A percentile compares a stretch with the other conserved stretches of the same genome.
Conservation (phyloP, 1,140 invertebrate genomes). For the Zaprionus lachaisei region DNA sequence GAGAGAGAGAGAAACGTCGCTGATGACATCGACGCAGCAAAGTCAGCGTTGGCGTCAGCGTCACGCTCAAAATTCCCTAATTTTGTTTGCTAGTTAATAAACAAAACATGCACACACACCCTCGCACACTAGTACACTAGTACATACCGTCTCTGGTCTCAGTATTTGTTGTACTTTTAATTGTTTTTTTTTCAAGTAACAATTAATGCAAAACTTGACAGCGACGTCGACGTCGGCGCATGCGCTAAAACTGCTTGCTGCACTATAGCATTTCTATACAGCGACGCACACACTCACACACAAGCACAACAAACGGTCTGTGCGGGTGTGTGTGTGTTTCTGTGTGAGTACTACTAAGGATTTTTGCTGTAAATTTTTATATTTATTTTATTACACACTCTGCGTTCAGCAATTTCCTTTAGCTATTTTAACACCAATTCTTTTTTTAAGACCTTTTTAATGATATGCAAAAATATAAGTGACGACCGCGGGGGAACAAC, state of each 20-base stretch:
- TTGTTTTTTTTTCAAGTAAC: slow-evolving; percentile 35
- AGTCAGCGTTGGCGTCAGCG: slow-evolving; percentile 9
- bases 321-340: slow-evolving; percentile 20
- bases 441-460: slow-evolving; percentile 9
- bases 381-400: slow-evolving; percentile 71
- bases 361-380: slow-evolving; percentile 70
- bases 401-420: slow-evolving; percentile 24
- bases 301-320: slow-evolving; percentile 37
- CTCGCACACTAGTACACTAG: not conserved
- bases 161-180: slow-evolving; percentile 39
- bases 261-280: slow-evolving; percentile 59
- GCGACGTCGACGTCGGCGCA: slow-evolving; percentile 53
- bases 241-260: slow-evolving; percentile 58
- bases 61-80: slow-evolving; percentile 9
- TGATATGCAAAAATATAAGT: slow-evolving; percentile 28
- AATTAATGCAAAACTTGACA: slow-evolving; percentile 67
- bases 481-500: slow-evolving; percentile 3
- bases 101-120: slow-evolving; percentile 23
- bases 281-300: slow-evolving; percentile 48
- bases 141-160: slow-evolving; percentile 25
- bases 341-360: slow-evolving; percentile 61
- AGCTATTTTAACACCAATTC: slow-evolving; percentile 5
- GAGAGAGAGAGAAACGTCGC: slow-evolving; percentile 20
- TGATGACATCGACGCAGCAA: slow-evolving; percentile 39
- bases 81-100: slow-evolving; percentile 41